phyloP scores from a whole-genome alignment of 2,113 vertebrate species.

The Oncorhynchus masou region DNA sequence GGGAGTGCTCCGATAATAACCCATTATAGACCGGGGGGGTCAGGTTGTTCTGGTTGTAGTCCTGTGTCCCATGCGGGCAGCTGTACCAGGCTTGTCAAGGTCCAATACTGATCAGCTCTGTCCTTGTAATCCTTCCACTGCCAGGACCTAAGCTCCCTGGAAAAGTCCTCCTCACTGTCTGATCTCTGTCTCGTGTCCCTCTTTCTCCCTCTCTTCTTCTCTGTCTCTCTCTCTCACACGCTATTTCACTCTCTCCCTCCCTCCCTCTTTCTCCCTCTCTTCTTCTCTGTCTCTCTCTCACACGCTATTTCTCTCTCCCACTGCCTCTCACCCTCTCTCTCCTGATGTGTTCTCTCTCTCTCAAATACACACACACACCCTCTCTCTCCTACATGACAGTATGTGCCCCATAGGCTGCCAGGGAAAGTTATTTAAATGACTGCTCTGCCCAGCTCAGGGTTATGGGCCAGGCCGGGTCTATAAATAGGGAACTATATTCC shows the following conservation, averaged over 20 bases:
- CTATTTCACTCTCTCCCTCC: too few species aligned
- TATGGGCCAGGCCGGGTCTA: constrained; percentile 67
- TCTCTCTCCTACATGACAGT: constrained; percentile 1
- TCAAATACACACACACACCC: not conserved
- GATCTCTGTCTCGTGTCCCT: constrained; percentile 13
- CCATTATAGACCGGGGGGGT: not conserved
- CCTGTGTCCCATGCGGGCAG: constrained; percentile 42
- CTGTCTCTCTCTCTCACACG: not conserved
- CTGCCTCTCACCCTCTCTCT: constrained; percentile 7
- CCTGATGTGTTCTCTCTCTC: constrained; percentile 12
- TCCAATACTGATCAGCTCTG: constrained; percentile 14
- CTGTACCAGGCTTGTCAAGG: constrained; percentile 41
- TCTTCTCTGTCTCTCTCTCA: too few species aligned
- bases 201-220: constrained; percentile 41
- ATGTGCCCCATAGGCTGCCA: constrained; percentile 40
- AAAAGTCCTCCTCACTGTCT: constrained; percentile 23
- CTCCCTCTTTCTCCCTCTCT: too few species aligned
- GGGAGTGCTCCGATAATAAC: constrained; percentile 36
- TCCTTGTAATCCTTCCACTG: constrained; percentile 26
- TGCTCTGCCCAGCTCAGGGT: constrained; percentile 55
- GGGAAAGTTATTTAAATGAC: constrained; percentile 61
- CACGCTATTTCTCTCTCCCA: too few species aligned
- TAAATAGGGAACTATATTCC: constrained; percentile 79
- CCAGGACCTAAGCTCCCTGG: constrained; percentile 20
- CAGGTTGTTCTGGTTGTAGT: constrained; percentile 2